Conservation (phyloP, 1,140 invertebrate genomes). For the Hylaeus volcanicus region DNA sequence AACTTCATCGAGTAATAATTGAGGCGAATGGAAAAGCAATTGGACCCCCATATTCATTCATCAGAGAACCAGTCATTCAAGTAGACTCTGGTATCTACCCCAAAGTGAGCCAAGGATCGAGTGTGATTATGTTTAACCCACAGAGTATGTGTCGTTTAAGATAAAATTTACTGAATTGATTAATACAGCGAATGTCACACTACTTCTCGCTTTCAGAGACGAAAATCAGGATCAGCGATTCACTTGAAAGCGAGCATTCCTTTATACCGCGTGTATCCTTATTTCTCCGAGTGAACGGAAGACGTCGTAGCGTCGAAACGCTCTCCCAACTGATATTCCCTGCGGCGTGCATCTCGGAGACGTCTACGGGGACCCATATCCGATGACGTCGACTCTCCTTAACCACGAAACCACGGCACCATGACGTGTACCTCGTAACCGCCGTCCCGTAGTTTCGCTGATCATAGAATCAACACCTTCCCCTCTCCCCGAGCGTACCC, state of each 20-base stretch:
- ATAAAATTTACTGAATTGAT: too few species aligned
- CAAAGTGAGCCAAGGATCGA: too few species aligned
- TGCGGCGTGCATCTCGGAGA: neutral
- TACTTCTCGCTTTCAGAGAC: too few species aligned
- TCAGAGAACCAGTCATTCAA: too few species aligned
- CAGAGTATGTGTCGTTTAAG: too few species aligned
- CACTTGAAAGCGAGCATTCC: too few species aligned
- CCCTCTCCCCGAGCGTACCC: slow-evolving; percentile 1
- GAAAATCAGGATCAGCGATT: too few species aligned
- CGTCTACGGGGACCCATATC: slow-evolving; percentile 39
- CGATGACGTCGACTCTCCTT: slow-evolving; percentile 54
- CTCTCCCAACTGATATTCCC: neutral
- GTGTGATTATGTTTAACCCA: too few species aligned
- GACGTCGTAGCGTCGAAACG: neutral
- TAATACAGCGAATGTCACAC: neutral
- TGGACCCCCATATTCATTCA: too few species aligned
- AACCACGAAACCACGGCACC: slow-evolving; percentile 58
- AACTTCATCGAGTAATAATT: too few species aligned
- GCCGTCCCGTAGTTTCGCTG: slow-evolving; percentile 59
- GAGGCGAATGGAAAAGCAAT: too few species aligned
- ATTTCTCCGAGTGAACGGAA: neutral
- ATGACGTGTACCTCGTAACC: slow-evolving; percentile 54
- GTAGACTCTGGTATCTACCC: too few species aligned
- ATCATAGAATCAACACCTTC: slow-evolving; percentile 62
- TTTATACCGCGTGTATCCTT: neutral